These are phyloP conservation scores for Apotomis turbidana DNA, from an alignment of 2,888 invertebrate species.

Conservation along the genomic window DNA sequence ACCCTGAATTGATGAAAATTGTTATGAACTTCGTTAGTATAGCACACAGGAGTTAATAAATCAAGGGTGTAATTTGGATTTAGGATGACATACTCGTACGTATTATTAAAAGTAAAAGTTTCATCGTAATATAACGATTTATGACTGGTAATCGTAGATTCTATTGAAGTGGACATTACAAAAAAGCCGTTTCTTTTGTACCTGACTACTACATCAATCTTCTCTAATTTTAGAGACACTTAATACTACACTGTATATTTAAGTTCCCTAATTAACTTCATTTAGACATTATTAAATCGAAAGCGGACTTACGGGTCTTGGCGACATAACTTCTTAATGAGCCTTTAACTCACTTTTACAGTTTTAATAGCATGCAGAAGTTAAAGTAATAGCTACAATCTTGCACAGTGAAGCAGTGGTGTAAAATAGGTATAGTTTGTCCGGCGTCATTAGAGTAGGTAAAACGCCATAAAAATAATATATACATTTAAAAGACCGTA, in stretches of 20 bases:
- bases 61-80: not conserved
- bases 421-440: not conserved
- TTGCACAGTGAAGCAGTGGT: not conserved
- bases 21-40: not conserved
- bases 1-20: slow-evolving; percentile 8
- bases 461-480: no score
- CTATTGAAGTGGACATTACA: no score
- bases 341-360: slow-evolving; percentile 34
- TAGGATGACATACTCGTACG: no score
- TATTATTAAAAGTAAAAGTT: no score
- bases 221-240: no score
- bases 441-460: no score
- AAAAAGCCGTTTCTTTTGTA: no score
- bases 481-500: no score
- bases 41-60: not conserved
- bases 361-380: not conserved
- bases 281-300: slow-evolving; percentile 45
- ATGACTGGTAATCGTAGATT: no score
- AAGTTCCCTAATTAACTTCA: slow-evolving; percentile 18
- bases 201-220: no score
- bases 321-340: slow-evolving; percentile 48
- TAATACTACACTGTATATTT: no score
- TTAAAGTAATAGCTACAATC: slow-evolving; percentile 2
- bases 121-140: no score
- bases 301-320: slow-evolving; percentile 41